These are phyloP conservation scores for Cassiopea xamachana DNA, from an alignment of 30 jellyfish, hydroid and myxozoan species.

Conservation along the genomic window DNA sequence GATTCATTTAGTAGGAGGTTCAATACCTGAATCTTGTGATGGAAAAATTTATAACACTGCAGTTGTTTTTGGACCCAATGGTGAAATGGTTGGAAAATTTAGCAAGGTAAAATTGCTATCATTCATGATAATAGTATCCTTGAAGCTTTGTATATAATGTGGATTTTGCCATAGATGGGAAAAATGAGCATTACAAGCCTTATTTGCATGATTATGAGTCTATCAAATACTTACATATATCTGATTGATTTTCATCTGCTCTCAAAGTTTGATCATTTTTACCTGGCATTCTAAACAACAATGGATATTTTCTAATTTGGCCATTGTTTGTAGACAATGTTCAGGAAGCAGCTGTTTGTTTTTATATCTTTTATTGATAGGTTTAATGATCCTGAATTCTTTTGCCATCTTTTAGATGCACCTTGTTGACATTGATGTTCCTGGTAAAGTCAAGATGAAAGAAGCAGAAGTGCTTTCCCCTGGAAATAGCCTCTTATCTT, in stretches of 20 bases:
- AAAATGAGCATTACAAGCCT: no score
- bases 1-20: conserved; percentile 80
- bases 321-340: no score
- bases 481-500: conserved; percentile 56
- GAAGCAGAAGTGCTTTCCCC: conserved; percentile 83
- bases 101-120: conserved; percentile 58
- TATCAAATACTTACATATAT: no score
- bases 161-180: no score
- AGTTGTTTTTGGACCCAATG: conserved; percentile 82
- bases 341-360: no score
- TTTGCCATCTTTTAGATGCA: conserved; percentile 61
- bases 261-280: no score
- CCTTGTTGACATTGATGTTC: conserved; percentile 80
- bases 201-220: no score
- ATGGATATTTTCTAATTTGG: no score
- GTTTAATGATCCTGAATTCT: not conserved
- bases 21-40: conserved; percentile 72
- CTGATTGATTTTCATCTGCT: no score
- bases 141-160: not conserved
- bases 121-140: not conserved
- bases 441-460: conserved; percentile 72
- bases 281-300: no score
- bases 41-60: conserved; percentile 79
- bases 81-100: conserved; percentile 64
- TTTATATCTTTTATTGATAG: no score